A percentile compares a stretch with the other conserved stretches of the same genome.
phyloP scores from a whole-genome alignment of 2,888 invertebrate genomes.

The Synergus japonicus region DNA sequence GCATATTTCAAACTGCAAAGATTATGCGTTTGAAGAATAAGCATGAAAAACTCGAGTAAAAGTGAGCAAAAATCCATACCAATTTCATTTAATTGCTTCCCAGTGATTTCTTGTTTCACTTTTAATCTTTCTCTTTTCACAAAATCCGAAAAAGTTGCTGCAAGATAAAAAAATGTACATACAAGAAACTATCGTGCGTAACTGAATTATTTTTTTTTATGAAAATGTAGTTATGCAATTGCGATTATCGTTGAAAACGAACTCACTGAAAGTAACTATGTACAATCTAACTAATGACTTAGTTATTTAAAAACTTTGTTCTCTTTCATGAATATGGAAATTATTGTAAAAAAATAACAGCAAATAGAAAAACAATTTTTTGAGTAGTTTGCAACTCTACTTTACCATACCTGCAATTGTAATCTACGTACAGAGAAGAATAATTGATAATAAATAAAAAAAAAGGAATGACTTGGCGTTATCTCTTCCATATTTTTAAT shows the following conservation, averaged over 20 bases:
- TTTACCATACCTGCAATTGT: not conserved
- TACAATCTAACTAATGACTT: not conserved
- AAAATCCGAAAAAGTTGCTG: not conserved
- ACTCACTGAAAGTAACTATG: not conserved
- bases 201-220: not conserved
- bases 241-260: not conserved
- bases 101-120: not conserved
- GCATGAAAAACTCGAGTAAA: not conserved
- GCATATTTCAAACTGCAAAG: not conserved
- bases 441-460: not conserved
- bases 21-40: not conserved
- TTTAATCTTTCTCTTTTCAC: not conserved
- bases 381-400: not conserved
- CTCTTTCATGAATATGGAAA: not conserved
- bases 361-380: constrained; percentile 14
- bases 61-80: not conserved
- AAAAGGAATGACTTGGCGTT: not conserved
- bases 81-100: not conserved
- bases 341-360: not conserved
- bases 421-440: not conserved
- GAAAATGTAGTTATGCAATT: not conserved
- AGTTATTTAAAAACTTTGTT: not conserved
- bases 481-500: no score
- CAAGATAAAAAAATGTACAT: not conserved
- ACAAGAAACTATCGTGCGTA: not conserved